Conservation (phyloP, 2,797 vertebrate genomes). For the Cercopithecus diana region DNA sequence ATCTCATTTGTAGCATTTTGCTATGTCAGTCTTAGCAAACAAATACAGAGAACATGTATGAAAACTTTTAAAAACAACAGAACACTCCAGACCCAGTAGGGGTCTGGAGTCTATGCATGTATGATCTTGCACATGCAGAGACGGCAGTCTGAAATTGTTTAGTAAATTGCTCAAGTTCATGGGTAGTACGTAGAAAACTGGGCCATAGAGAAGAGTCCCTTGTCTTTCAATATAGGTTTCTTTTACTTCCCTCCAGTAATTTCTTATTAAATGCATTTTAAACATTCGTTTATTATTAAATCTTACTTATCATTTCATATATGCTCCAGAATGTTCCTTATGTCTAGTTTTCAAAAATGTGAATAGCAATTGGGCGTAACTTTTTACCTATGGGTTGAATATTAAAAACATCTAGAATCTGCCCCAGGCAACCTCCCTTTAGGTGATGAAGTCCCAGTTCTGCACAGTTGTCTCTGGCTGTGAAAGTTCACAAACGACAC, state of each 20-base stretch:
- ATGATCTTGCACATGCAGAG: not conserved
- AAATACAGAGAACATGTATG: not conserved
- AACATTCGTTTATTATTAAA: not conserved
- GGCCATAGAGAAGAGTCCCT: not conserved
- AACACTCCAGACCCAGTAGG: too few species aligned
- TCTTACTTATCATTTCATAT: not conserved
- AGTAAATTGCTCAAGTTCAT: not conserved
- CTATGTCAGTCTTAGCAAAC: not conserved
- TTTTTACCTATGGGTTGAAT: not conserved
- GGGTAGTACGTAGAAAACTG: not conserved
- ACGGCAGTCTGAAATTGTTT: not conserved
- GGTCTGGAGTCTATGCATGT: not conserved
- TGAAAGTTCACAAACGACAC: not conserved
- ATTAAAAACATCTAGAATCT: not conserved
- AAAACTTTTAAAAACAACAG: not conserved
- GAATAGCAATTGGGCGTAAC: not conserved
- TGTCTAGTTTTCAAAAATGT: not conserved
- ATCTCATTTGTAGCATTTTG: not conserved
- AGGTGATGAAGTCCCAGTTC: not conserved
- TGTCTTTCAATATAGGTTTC: too few species aligned
- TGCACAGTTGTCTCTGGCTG: not conserved
- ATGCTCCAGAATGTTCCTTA: not conserved
- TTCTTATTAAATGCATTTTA: slow-evolving; percentile 2
- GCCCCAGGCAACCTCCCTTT: not conserved
- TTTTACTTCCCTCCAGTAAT: not conserved